Base-by-base conservation (phyloP, 64 coral and sea anemone genomes). In the Montipora efflorescens region DNA sequence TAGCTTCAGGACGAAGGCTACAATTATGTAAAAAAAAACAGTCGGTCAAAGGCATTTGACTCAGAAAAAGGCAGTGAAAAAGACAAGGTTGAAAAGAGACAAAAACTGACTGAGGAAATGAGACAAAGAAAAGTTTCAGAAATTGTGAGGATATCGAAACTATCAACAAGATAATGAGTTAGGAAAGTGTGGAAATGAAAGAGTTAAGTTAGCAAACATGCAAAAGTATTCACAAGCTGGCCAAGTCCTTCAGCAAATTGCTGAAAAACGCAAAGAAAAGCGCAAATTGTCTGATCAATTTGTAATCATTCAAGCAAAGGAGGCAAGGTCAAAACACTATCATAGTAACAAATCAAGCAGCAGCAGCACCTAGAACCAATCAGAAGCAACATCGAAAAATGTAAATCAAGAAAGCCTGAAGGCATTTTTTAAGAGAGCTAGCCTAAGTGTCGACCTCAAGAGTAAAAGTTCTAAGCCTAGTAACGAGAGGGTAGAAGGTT, bases 31-130 rank as follows among this genome's bases (percentile, higher is more conserved):
- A 94, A 94, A 22, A 94, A 90, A 90, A 28, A 28, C 1, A 28
- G 93, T 76, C 75, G 64, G 15, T 90, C 93, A 90, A 88, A 90
- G 77, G 21, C 59, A 47, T 90, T 94, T 94, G 79, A 70, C 15
- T 28, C 84, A 74, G 75, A 88, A 64, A 53, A 10, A 45, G 55
- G 58, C 47, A 59, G 59, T 46, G 18, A 21, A 43, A 13, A 25
- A 43, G 88, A 78, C 49, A 77, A 16, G 55, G 69, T 28, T 22
- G 69, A 78, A 83, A 94, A 94, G 68, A 81, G 45, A 88, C 44
- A 67, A 77, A 82, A 90, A 61, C 64, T 94, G 64, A 82, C 86
- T 15, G 48, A 83, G 69, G 85, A 94, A 53, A 57, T 83, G 64
- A 12, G 87, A 12, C 77, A 89, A 70, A 94, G 80, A 88, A 94